Percentiles rank a stretch among this genome's conserved stretches.
These are phyloP conservation scores for Acrocephalus scirpaceus DNA, from an alignment of 2,797 vertebrate genomes.

Conservation along the genomic window DNA sequence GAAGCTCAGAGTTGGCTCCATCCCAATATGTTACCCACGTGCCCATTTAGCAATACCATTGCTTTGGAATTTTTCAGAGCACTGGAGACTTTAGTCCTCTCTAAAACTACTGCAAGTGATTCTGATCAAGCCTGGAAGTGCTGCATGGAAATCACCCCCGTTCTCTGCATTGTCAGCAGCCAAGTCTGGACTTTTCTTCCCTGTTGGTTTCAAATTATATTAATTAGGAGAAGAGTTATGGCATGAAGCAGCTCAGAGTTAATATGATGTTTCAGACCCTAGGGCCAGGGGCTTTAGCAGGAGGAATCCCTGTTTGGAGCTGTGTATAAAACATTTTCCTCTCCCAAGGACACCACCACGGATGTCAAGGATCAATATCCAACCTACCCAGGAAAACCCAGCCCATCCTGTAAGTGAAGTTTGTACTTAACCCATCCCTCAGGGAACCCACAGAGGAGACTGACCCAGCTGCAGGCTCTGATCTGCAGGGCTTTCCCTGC, in stretches of 20 bases:
- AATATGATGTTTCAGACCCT: not conserved
- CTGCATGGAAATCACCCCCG: not conserved
- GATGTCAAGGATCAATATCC: not conserved
- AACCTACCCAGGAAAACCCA: not conserved
- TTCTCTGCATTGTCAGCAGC: not conserved
- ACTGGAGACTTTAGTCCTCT: not conserved
- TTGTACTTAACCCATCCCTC: not conserved
- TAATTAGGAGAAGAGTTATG: not conserved
- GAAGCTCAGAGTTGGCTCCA: not conserved
- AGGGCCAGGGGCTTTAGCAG: not conserved
- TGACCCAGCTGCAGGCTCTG: not conserved
- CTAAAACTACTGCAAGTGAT: not conserved
- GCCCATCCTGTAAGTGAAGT: not conserved
- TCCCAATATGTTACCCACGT: accelerated
- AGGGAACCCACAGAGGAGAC: accelerated
- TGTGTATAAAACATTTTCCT: not conserved
- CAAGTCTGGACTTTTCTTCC: not conserved
- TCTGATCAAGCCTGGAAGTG: not conserved
- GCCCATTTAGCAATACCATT: not conserved
- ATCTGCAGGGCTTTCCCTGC: not conserved
- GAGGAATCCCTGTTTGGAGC: not conserved
- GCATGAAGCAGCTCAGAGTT: not conserved
- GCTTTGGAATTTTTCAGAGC: not conserved
- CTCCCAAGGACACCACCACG: not conserved
- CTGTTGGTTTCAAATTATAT: not conserved